Conservation (phyloP, 2,888 invertebrate genomes). For the Hydropsyche betteni region DNA sequence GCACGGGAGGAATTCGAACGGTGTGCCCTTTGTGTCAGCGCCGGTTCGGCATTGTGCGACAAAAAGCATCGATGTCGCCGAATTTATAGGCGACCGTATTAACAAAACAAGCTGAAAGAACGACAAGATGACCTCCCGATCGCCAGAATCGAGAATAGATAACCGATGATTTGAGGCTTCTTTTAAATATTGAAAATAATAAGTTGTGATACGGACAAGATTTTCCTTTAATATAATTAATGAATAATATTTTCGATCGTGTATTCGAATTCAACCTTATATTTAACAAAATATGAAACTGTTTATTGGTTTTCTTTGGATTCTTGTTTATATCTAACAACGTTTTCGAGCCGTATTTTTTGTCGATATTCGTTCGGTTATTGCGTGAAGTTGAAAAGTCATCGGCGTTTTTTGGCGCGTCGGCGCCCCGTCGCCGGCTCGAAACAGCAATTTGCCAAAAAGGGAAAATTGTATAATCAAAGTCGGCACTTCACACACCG, state of each 20-base stretch:
- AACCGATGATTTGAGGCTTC: no score
- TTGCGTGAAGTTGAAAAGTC: conserved; percentile 24
- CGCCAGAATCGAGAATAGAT: not conserved
- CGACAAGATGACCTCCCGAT: conserved; percentile 14
- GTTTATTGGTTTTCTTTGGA: not conserved
- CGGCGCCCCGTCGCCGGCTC: conserved; percentile 31
- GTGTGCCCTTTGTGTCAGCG: conserved; percentile 17
- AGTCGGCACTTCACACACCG: conserved; percentile 44
- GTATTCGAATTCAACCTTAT: no score
- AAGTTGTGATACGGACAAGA: no score
- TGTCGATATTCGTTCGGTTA: conserved; percentile 9
- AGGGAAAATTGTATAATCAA: conserved; percentile 47
- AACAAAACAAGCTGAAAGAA: not conserved
- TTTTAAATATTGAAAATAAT: no score
- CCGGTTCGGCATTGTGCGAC: not conserved
- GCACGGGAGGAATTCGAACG: not conserved
- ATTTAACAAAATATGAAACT: no score
- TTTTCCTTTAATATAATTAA: no score
- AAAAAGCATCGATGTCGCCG: conserved; percentile 40
- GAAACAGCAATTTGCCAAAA: conserved; percentile 27
- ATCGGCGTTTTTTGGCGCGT: conserved; percentile 10
- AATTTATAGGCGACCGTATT: conserved; percentile 37
- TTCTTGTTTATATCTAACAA: not conserved
- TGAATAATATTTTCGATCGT: not conserved
- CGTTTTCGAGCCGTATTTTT: not conserved